Conservation (phyloP, 2,797 vertebrate species). For the Hippocampus kuda region DNA sequence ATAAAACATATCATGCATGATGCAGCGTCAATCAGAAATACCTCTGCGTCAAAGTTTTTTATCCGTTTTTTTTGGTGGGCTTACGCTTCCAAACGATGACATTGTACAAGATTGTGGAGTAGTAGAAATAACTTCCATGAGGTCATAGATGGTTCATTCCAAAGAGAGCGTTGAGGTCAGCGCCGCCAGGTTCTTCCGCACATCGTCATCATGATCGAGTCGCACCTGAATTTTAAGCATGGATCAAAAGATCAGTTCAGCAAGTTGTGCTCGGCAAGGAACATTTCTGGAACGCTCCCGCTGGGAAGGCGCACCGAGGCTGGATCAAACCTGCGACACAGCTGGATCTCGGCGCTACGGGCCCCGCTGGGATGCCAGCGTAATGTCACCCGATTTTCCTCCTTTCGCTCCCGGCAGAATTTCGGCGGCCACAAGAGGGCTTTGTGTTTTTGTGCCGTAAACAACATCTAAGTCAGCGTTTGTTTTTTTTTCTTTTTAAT, state of each 20-base stretch:
- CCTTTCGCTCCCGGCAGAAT: neutral
- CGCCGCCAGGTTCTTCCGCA: neutral
- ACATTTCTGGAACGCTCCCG: constrained; percentile 8
- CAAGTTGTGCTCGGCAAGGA: neutral
- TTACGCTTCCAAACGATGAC: no score
- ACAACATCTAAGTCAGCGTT: neutral
- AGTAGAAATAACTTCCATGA: no score
- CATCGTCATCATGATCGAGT: neutral
- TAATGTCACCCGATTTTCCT: constrained; percentile 3
- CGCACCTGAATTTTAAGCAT: neutral
- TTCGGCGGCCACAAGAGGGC: neutral
- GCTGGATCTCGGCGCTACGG: neutral
- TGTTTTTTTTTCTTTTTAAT: neutral
- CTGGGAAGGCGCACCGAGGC: neutral
- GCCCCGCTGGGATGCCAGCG: constrained; percentile 6
- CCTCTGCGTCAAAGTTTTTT: no score
- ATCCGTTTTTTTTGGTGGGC: no score
- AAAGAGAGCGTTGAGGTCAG: neutral
- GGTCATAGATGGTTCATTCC: neutral
- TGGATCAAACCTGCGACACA: neutral
- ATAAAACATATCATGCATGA: no score
- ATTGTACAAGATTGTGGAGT: no score
- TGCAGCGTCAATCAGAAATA: no score
- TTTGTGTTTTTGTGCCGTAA: neutral
- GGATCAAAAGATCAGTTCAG: constrained; percentile 4